A percentile compares a stretch with the other conserved stretches of the same genome.
Conservation (phyloP, 2,888 invertebrate species). For the Pyrrhia umbra region DNA sequence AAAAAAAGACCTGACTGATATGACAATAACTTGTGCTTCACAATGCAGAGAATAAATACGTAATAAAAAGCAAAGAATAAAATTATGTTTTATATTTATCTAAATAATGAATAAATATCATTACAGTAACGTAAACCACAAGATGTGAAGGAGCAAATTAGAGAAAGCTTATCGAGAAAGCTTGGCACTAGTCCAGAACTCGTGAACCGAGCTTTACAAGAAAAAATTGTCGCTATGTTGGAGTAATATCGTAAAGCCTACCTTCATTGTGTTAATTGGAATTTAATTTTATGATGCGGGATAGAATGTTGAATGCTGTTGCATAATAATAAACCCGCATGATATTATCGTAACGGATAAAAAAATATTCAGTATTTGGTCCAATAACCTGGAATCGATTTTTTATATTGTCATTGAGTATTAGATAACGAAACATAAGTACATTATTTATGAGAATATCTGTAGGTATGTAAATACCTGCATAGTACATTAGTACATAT, state of each 20-base stretch:
- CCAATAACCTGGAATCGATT: conserved; percentile 38
- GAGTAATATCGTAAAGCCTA: conserved; percentile 27
- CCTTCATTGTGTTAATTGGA: conserved; percentile 20
- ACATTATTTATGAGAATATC: background rate
- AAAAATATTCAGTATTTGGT: conserved; percentile 38
- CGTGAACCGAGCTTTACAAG: conserved; percentile 26
- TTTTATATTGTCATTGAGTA: background rate
- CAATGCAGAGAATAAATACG: background rate
- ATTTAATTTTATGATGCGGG: conserved; percentile 55
- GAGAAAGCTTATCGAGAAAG: conserved; percentile 58
- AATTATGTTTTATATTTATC: conserved; percentile 5
- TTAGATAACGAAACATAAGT: background rate
- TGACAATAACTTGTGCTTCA: background rate
- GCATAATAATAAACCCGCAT: conserved; percentile 54
- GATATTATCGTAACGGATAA: conserved; percentile 29
- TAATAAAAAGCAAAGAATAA: conserved; percentile 3
- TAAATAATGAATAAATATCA: conserved; percentile 32
- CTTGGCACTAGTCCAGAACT: conserved; percentile 44
- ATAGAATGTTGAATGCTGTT: conserved; percentile 49
- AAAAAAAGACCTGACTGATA: background rate
- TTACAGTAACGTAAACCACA: conserved; percentile 27
- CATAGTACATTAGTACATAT: too few relatives aligned
- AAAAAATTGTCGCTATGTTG: conserved; percentile 16
- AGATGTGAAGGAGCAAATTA: conserved; percentile 45
- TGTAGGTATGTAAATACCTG: too few relatives aligned